phyloP scores from a whole-genome alignment of 2,797 vertebrate species.

The Ctenopoma multispine region DNA sequence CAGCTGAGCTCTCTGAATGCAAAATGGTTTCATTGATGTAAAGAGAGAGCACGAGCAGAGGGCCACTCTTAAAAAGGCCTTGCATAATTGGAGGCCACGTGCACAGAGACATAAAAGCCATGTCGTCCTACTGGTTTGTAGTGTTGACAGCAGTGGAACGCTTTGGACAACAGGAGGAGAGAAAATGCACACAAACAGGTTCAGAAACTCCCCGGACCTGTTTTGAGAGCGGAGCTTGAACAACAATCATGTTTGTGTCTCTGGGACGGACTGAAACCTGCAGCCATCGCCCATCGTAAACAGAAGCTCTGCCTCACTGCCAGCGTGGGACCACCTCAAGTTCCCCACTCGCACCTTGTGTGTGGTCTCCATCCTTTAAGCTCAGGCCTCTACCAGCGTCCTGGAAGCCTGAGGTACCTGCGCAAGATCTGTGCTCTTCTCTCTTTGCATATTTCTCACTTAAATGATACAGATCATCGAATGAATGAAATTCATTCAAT shows the following conservation, averaged over 20 bases:
- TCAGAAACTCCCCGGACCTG: conserved; percentile 54
- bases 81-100: conserved; percentile 49
- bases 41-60: conserved; percentile 24
- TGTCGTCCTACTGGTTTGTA: conserved; percentile 3
- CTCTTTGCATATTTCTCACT: too few relatives aligned
- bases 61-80: conserved; percentile 22
- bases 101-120: conserved; percentile 50
- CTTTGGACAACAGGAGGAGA: conserved; percentile 5
- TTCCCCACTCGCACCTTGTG: too few relatives aligned
- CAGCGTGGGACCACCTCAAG: not conserved
- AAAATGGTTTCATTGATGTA: conserved; percentile 62
- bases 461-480: too few relatives aligned
- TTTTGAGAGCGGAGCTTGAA: conserved; percentile 24
- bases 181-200: conserved; percentile 57
- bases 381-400: too few relatives aligned
- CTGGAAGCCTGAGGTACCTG: too few relatives aligned
- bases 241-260: not conserved
- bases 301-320: not conserved
- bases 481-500: too few relatives aligned
- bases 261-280: conserved; percentile 1
- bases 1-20: conserved; percentile 61
- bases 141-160: conserved; percentile 26
- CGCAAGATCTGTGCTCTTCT: too few relatives aligned
- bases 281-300: not conserved
- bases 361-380: too few relatives aligned